These are phyloP conservation scores for Archivesica marissinica DNA, from an alignment of 1,140 invertebrate species.

Conservation along the genomic window DNA sequence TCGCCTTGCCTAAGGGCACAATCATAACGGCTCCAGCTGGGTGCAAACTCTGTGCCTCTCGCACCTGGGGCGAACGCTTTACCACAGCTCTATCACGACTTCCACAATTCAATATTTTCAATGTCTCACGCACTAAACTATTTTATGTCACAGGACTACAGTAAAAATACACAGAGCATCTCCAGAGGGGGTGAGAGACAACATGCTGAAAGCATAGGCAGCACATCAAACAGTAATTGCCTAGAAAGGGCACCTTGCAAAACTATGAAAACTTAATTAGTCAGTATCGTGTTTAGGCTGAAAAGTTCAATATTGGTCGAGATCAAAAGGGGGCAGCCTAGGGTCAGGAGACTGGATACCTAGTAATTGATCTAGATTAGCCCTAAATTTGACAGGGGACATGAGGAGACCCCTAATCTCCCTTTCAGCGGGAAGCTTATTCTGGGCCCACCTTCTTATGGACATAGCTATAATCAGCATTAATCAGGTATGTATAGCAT, in stretches of 20 bases:
- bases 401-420: slow-evolving; percentile 31
- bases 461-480: not conserved
- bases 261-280: slow-evolving; percentile 12
- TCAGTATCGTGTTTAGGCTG: slow-evolving; percentile 4
- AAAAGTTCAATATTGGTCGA: slow-evolving; percentile 28
- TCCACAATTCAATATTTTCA: too few relatives aligned
- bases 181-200: too few relatives aligned
- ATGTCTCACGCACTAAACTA: too few relatives aligned
- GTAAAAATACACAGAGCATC: too few relatives aligned
- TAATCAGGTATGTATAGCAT: not conserved
- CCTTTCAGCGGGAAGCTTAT: slow-evolving; percentile 8
- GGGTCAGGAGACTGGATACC: slow-evolving; percentile 40
- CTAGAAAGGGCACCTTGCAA: not conserved
- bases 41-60: too few relatives aligned
- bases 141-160: too few relatives aligned
- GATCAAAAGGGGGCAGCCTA: slow-evolving; percentile 32
- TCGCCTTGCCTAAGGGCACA: too few relatives aligned
- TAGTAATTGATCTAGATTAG: slow-evolving; percentile 46
- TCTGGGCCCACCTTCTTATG: not conserved
- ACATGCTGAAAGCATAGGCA: not conserved
- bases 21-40: too few relatives aligned
- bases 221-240: slow-evolving; percentile 14
- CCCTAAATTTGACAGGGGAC: slow-evolving; percentile 35
- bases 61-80: too few relatives aligned
- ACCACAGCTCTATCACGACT: too few relatives aligned